Conservation (phyloP, 2,888 invertebrate species). For the Synanthedon vespiformis region DNA sequence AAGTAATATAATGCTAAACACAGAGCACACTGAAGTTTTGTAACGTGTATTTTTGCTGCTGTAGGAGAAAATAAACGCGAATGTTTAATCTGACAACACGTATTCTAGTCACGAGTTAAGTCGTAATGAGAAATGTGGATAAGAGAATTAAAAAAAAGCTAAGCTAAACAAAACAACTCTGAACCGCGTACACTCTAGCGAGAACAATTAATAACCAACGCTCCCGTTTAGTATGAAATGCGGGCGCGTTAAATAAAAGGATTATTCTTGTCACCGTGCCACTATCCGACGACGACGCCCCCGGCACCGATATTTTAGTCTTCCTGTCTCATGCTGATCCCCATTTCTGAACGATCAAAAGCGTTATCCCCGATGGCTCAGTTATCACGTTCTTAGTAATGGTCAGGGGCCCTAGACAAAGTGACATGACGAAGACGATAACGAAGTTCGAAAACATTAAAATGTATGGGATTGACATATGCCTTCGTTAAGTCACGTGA, state of each 20-base stretch:
- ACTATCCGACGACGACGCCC: slow-evolving; percentile 1
- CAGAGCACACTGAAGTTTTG: too few relatives aligned
- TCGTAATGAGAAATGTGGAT: background rate
- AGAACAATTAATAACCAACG: slow-evolving; percentile 2
- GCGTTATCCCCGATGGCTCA: background rate
- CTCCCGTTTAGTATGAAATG: slow-evolving; percentile 4
- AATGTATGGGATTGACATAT: too few relatives aligned
- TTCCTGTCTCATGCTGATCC: background rate
- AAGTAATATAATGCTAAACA: too few relatives aligned
- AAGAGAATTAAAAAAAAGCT: background rate
- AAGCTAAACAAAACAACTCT: background rate
- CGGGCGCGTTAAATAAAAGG: slow-evolving; percentile 2
- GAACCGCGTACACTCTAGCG: slow-evolving; percentile 1
- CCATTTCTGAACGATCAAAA: slow-evolving; percentile 1
- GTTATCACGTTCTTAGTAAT: too few relatives aligned
- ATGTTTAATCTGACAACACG: background rate
- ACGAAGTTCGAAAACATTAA: too few relatives aligned
- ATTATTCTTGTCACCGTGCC: slow-evolving; percentile 2
- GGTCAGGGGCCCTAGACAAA: too few relatives aligned
- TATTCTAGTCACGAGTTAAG: background rate
- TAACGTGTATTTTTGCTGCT: too few relatives aligned
- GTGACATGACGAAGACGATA: too few relatives aligned
- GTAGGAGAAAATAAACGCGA: too few relatives aligned
- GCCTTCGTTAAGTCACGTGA: too few relatives aligned
- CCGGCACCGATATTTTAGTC: slow-evolving; percentile 2